Evolutionary conservation across 1,140 invertebrate species (phyloP).

Genomic region (Drosophila saltans): DNA sequence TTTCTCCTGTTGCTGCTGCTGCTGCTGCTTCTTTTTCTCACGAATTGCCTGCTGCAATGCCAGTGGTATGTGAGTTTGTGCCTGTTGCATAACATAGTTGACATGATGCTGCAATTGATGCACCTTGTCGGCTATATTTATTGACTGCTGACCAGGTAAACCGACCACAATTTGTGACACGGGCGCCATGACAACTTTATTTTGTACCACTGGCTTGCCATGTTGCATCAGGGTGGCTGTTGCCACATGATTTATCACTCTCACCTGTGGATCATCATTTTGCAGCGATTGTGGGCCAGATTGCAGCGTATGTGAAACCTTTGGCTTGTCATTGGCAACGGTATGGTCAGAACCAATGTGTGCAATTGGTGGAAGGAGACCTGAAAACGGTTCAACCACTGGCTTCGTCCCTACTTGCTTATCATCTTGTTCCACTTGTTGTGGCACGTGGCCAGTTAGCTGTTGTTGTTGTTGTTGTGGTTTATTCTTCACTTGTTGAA

Average conservation of each 20-base stretch:
- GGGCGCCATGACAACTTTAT: conserved; percentile 61
- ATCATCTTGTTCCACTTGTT: conserved; percentile 17
- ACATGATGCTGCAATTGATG: conserved; percentile 64
- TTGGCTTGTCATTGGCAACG: conserved; percentile 41
- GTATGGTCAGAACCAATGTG: conserved; percentile 45
- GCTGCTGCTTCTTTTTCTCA: conserved; percentile 42
- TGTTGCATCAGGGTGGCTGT: conserved; percentile 52
- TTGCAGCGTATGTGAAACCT: conserved; percentile 54
- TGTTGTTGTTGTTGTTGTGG: conserved; percentile 15
- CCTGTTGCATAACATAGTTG: conserved; percentile 66
- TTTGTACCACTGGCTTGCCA: conserved; percentile 44
- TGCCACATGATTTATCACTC: conserved; percentile 64
- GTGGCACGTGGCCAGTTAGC: conserved; percentile 55
- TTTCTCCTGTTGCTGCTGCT: conserved; percentile 28
- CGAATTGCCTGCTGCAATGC: conserved; percentile 63
- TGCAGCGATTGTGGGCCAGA: conserved; percentile 50
- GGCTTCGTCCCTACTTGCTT: conserved; percentile 28
- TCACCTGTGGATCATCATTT: conserved; percentile 50
- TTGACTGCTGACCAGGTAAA: conserved; percentile 35
- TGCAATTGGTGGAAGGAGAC: conserved; percentile 64
- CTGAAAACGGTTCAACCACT: conserved; percentile 58
- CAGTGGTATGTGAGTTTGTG: conserved; percentile 61
- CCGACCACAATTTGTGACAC: conserved; percentile 55
- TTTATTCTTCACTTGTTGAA: conserved; percentile 48
- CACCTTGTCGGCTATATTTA: conserved; percentile 60